Evolutionary conservation across 2,888 invertebrate genomes (phyloP).

Genomic region (Glyphotaelius pellucidus): DNA sequence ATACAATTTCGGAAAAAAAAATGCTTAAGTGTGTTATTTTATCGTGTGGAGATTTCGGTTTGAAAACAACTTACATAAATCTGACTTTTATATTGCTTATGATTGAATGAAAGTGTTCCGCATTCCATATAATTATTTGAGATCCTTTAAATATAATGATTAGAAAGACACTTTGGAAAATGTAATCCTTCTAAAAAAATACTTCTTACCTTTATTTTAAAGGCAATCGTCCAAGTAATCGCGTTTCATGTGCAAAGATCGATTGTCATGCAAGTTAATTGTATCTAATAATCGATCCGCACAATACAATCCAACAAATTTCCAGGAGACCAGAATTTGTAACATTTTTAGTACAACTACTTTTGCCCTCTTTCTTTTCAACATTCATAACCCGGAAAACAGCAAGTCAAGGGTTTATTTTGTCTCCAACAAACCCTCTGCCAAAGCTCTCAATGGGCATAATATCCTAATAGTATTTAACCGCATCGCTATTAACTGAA

Average conservation of each 20-base stretch:
- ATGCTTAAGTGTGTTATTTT: not conserved
- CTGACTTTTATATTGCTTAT: no score
- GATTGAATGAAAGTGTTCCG: no score
- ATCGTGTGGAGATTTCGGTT: not conserved
- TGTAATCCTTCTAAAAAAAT: not conserved
- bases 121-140: no score
- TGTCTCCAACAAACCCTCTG: conserved; percentile 20
- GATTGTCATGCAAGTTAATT: conserved; percentile 30
- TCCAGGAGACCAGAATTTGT: not conserved
- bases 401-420: conserved; percentile 22
- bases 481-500: not conserved
- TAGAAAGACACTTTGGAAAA: not conserved
- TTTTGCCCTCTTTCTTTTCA: not conserved
- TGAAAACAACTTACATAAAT: not conserved
- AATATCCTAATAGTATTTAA: not conserved
- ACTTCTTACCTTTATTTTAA: not conserved
- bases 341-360: not conserved
- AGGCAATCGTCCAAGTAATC: not conserved
- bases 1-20: not conserved
- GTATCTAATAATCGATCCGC: conserved; percentile 37
- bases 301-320: conserved; percentile 42
- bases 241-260: not conserved
- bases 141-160: no score
- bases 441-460: not conserved
- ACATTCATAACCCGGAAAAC: not conserved